Conservation (phyloP, 2,797 vertebrate species). For the Poecilia gillii region DNA sequence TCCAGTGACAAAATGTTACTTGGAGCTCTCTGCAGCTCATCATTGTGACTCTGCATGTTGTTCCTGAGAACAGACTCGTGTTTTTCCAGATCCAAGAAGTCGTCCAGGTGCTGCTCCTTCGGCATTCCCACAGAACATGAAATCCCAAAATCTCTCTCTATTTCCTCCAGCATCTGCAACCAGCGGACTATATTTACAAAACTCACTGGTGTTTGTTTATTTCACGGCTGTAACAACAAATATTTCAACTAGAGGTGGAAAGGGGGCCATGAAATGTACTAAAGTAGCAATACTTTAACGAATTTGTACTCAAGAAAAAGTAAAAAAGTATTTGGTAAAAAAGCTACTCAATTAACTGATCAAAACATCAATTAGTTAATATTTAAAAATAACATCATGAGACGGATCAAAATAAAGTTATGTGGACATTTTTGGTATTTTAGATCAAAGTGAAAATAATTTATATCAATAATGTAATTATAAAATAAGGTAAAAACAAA, state of each 20-base stretch:
- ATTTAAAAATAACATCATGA: no score
- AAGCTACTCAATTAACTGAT: no score
- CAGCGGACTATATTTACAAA: constrained; percentile 13
- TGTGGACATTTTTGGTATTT: no score
- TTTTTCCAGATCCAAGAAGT: constrained; percentile 60
- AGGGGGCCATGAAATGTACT: background rate
- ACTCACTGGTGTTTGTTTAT: background rate
- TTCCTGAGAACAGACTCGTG: constrained; percentile 69
- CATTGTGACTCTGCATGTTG: constrained; percentile 66
- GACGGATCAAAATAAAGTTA: no score
- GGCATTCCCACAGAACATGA: constrained; percentile 61
- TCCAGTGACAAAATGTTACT: constrained; percentile 64
- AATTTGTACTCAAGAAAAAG: background rate
- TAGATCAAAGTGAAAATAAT: no score
- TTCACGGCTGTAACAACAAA: background rate
- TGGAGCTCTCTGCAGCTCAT: constrained; percentile 74
- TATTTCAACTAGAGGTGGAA: background rate
- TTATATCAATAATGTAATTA: no score
- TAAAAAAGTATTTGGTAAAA: no score
- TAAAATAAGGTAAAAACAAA: no score
- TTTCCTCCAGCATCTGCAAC: constrained; percentile 75
- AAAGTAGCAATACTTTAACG: background rate
- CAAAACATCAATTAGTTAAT: no score
- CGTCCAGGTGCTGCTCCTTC: constrained; percentile 58
- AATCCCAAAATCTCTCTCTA: constrained; percentile 74